Evolutionary conservation across 2,113 vertebrate genomes (phyloP), one percentile per base, ranked within the genome.

Genomic region (Piaya cayana): DNA sequence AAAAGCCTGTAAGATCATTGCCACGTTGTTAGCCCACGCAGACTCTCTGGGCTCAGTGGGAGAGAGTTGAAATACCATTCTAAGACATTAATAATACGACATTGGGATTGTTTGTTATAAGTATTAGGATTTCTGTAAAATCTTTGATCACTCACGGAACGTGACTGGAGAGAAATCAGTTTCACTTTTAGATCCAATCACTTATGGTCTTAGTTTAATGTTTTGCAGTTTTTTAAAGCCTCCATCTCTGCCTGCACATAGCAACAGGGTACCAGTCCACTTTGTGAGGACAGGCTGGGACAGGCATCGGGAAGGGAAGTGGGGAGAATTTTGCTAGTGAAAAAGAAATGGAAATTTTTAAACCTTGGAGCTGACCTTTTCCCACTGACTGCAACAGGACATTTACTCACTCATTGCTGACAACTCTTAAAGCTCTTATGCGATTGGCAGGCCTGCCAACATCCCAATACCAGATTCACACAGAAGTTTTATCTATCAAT

Each of bases 1-100:
- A 16, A 32, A 50, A 58, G 49, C 30, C 18, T 0, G 1, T 5
- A 7, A 11, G 52, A 25, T 36, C 11, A 1, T 5, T 30, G 17
- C 47, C 2, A 1, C 0, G 4, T 21, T 10, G 25, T 13, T 25
- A 5, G 34, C 39, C 32, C 9, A 2, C 0, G 6, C 69, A 15
- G 45, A 10, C 21, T 15, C 60, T 47, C 32, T 16, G 42, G 9
- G 37, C 52, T 67, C 26, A 15, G 30, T 0, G 4, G 15, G 27
- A 7, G 36, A 78, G 52, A 43, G 16, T n/a, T 18, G 18, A 67
- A 78, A 71, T 0, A 1, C 37, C 22, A n/a, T 8, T 72, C 43
- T 16, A 8, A 30, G n/a, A 45, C 32, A n/a, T n/a, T n/a, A n/a
- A n/a, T n/a, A 42, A 65, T 5, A 58, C 0, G 1, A 39, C 10